phyloP scores from a whole-genome alignment of 2,888 invertebrate genomes.

The Allophyes oxyacanthae region DNA sequence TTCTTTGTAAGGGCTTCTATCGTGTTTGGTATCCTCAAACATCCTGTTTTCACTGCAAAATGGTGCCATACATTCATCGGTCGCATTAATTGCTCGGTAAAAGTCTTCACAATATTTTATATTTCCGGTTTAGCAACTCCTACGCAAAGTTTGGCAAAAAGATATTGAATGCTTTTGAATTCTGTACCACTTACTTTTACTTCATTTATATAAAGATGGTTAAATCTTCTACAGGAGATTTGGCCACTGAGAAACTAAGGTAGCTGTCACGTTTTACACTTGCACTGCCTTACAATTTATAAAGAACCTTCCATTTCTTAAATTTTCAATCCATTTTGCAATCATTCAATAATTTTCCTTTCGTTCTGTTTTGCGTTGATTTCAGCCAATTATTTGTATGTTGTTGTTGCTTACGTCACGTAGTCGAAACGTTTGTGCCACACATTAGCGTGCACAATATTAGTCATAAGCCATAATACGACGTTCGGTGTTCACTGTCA shows the following conservation, averaged over 20 bases:
- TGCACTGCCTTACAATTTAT: not conserved
- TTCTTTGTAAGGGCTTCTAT: too few species aligned
- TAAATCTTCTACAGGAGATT: too few species aligned
- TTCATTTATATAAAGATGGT: too few species aligned
- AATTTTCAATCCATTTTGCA: too few species aligned
- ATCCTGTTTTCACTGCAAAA: constrained; percentile 10
- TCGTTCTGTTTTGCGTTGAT: not conserved
- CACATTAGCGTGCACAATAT: constrained; percentile 44
- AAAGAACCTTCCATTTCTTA: not conserved
- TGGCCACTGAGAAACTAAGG: too few species aligned
- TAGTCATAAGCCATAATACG: constrained; percentile 42
- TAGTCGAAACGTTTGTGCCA: constrained; percentile 39
- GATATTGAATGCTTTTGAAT: constrained; percentile 2
- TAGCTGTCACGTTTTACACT: too few species aligned
- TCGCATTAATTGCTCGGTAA: constrained; percentile 3
- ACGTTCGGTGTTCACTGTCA: constrained; percentile 42
- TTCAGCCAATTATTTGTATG: constrained; percentile 25
- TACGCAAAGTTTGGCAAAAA: constrained; percentile 14
- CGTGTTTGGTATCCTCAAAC: not conserved
- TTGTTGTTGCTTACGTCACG: constrained; percentile 36
- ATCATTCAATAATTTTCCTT: not conserved
- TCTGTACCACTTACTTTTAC: constrained; percentile 1
- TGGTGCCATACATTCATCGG: constrained; percentile 9
- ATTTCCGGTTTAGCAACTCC: constrained; percentile 23
- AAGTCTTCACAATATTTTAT: constrained; percentile 15